Evolutionary conservation across 2,797 vertebrate genomes (phyloP).

Genomic region (Argyrosomus regius): DNA sequence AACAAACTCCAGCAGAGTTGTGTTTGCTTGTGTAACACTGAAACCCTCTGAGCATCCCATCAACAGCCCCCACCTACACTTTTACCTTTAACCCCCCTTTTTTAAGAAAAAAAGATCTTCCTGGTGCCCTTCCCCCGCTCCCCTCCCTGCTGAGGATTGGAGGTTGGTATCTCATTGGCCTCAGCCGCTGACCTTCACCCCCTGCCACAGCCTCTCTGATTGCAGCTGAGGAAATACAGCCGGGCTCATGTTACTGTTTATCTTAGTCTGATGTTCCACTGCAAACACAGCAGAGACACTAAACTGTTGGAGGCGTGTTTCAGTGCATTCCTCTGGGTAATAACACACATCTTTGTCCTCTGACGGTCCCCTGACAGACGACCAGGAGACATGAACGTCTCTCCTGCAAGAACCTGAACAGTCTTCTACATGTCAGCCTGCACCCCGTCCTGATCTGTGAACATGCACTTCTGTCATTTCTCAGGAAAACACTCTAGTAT

Average conservation of each 20-base stretch:
- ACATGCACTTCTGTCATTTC: not conserved
- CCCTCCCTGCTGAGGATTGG: slow-evolving; percentile 5
- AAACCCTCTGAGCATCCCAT: slow-evolving; percentile 18
- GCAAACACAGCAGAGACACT: slow-evolving; percentile 24
- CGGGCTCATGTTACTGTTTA: slow-evolving; percentile 55
- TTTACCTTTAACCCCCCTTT: slow-evolving; percentile 32
- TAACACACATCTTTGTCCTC: slow-evolving; percentile 37
- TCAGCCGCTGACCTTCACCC: slow-evolving; percentile 48
- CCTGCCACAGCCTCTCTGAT: slow-evolving; percentile 34
- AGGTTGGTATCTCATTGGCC: slow-evolving; percentile 44
- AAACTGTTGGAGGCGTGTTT: slow-evolving; percentile 32
- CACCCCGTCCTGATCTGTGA: not conserved
- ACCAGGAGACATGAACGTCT: not conserved
- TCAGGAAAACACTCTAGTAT: too few relatives aligned
- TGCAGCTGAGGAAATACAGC: slow-evolving; percentile 76
- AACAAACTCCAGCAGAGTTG: slow-evolving; percentile 65
- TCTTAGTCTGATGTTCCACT: slow-evolving; percentile 57
- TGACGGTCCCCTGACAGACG: slow-evolving; percentile 10
- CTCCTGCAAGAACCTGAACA: not conserved
- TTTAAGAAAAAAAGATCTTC: not conserved
- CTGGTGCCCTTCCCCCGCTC: slow-evolving; percentile 20
- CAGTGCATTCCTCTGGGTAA: slow-evolving; percentile 45
- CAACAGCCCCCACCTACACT: slow-evolving; percentile 40
- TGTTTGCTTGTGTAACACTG: slow-evolving; percentile 69
- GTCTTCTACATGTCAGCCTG: not conserved